Percentiles rank a stretch among this genome's conserved stretches.
Conservation (phyloP, 2,797 vertebrate species). For the Thaleichthys pacificus region DNA sequence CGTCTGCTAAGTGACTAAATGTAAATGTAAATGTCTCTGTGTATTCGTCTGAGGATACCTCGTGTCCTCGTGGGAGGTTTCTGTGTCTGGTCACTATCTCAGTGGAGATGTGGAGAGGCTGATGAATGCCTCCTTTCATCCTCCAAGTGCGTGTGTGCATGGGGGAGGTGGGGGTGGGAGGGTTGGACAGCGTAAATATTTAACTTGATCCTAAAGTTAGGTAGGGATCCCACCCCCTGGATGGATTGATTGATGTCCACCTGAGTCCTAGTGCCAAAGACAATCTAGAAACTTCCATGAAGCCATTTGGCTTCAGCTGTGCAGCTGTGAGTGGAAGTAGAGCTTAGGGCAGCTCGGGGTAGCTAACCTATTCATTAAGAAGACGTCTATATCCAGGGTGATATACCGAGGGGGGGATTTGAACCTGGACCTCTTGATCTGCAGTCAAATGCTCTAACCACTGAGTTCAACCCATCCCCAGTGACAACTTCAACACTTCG, state of each 20-base stretch:
- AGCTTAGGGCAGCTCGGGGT: background rate
- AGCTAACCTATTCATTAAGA: too few species aligned
- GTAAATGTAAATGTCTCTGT: too few species aligned
- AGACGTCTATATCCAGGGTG: too few species aligned
- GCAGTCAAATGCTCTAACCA: too few species aligned
- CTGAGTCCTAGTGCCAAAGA: slow-evolving; percentile 83
- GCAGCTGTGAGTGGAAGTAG: slow-evolving; percentile 10
- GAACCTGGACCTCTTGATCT: too few species aligned
- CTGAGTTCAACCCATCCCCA: too few species aligned
- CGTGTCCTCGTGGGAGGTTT: background rate
- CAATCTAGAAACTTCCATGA: slow-evolving; percentile 77
- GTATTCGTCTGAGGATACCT: background rate
- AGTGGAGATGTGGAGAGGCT: background rate
- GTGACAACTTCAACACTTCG: too few species aligned
- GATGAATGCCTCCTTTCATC: slow-evolving; percentile 80
- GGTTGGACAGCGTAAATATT: slow-evolving; percentile 91
- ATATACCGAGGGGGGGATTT: too few species aligned
- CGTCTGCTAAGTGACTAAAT: too few species aligned
- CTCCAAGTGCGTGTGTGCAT: slow-evolving; percentile 39
- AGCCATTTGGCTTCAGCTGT: slow-evolving; percentile 66
- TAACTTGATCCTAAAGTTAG: slow-evolving; percentile 82
- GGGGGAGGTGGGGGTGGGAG: slow-evolving; percentile 73
- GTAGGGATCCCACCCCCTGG: slow-evolving; percentile 89
- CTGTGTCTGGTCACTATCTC: background rate
- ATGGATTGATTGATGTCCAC: slow-evolving; percentile 93